Base-by-base conservation (phyloP, 2,888 invertebrate genomes). In the Cerastis rubricosa region DNA sequence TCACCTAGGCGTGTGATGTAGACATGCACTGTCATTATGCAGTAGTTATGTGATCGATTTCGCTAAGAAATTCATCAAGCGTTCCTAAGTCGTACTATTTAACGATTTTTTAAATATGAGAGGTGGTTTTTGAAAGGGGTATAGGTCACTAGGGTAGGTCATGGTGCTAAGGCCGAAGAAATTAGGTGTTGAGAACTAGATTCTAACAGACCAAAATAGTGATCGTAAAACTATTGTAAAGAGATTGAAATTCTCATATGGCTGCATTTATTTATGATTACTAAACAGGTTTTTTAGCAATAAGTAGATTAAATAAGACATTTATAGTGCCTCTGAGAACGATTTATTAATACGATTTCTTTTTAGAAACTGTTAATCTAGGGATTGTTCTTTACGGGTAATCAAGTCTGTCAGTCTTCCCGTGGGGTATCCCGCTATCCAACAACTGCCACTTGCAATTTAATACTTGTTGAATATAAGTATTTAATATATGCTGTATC, bases 1-100 rank as follows among this genome's bases (percentile, higher is more conserved):
- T 17, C 35, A 43, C 29, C 3, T 3, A n/a, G 43, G 3, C 45
- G 25, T 22, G 29, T 25, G n/a, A 45, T 29, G 29, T 40, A 1
- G n/a, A 49, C 9, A 40, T 82, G 83, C 80, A 83, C 14, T 54
- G 82, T 11, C 68, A 29, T 59, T 47, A 19, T 83, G 83, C 83
- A 80, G 83, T 68, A 14, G 19, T 68, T 35, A 43, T 3, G 47
- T 29, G n/a, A 22, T 69, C 49, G 35, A 57, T 51, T n/a, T 6
- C 2, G 12, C 43, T 19, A 47, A 35, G 2, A 22, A 25, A 22
- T 57, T 2, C 25, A 63, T 22, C 0, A 25, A 29, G 17, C 14
- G 51, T 29, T 14, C 8, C 22, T 40, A 4, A 17, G 11, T 4
- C 22, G 57, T 11, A 17, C 29, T 47, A 1, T 45, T 40, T 47